These are phyloP conservation scores for Carcharodon carcharias DNA, from an alignment of 2,797 vertebrate genomes.

Conservation along the genomic window DNA sequence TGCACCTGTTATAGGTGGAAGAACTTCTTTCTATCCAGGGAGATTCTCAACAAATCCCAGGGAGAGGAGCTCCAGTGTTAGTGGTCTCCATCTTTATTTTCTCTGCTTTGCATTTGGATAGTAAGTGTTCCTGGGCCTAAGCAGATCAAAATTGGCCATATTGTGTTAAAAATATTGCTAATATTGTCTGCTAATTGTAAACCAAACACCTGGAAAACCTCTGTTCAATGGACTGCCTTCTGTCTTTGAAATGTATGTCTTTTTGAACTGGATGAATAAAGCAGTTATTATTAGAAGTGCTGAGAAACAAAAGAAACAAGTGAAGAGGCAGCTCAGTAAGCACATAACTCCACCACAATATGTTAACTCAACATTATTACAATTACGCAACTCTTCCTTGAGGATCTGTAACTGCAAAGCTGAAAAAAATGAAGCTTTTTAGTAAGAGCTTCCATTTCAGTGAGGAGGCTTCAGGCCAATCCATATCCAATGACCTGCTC, in stretches of 20 bases:
- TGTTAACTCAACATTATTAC: too few species aligned
- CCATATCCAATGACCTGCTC: too few species aligned
- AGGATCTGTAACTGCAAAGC: too few species aligned
- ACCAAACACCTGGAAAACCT: background rate
- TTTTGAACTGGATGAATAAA: background rate
- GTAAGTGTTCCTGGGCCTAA: background rate
- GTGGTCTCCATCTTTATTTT: background rate
- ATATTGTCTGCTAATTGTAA: background rate
- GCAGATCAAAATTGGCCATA: background rate
- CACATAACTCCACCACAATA: too few species aligned
- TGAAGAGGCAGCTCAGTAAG: too few species aligned
- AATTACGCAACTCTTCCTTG: too few species aligned
- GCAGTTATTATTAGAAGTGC: background rate
- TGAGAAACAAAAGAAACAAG: background rate
- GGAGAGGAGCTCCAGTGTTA: background rate
- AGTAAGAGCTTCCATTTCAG: too few species aligned
- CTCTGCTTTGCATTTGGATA: background rate
- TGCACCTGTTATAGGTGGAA: background rate
- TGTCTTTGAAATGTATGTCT: background rate
- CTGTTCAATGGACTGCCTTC: background rate
- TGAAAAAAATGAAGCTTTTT: too few species aligned
- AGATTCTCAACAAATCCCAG: background rate
- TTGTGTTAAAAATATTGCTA: background rate
- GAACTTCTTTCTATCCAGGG: background rate
- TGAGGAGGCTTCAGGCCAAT: too few species aligned